Conservation (phyloP, 2,113 vertebrate genomes). For the Zonotrichia leucophrys region DNA sequence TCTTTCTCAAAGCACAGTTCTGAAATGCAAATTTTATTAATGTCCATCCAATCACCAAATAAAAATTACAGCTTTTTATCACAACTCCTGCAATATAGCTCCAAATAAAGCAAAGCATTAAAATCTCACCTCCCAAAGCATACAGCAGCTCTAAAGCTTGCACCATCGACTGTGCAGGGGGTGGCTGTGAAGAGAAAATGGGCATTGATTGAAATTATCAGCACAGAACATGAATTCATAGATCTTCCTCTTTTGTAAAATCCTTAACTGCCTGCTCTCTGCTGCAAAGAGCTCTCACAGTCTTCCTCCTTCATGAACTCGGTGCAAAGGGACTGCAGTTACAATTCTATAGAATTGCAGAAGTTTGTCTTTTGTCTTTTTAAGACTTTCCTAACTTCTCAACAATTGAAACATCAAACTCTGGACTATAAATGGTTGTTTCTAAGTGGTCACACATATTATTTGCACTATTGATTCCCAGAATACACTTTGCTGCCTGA, state of each 20-base stretch:
- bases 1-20: neutral
- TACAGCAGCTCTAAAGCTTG: conserved; percentile 95
- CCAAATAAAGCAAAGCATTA: neutral
- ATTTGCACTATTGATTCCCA: neutral
- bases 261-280: neutral
- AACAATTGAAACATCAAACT: neutral
- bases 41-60: neutral
- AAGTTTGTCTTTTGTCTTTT: neutral
- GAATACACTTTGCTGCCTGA: neutral
- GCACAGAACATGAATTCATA: neutral
- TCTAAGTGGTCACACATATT: neutral
- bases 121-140: conserved; percentile 90
- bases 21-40: neutral
- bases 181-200: conserved; percentile 79
- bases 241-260: neutral
- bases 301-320: neutral
- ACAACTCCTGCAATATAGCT: neutral
- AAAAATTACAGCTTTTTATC: neutral
- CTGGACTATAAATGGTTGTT: neutral
- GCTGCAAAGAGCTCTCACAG: neutral
- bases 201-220: neutral
- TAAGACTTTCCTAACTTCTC: neutral
- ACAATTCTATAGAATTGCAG: neutral
- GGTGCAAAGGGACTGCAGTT: neutral
- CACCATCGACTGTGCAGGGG: conserved; percentile 97